Evolutionary conservation across 37 sponge, comb jelly and placozoan species (phyloP).

Genomic region (Lycopodina hypogea): DNA sequence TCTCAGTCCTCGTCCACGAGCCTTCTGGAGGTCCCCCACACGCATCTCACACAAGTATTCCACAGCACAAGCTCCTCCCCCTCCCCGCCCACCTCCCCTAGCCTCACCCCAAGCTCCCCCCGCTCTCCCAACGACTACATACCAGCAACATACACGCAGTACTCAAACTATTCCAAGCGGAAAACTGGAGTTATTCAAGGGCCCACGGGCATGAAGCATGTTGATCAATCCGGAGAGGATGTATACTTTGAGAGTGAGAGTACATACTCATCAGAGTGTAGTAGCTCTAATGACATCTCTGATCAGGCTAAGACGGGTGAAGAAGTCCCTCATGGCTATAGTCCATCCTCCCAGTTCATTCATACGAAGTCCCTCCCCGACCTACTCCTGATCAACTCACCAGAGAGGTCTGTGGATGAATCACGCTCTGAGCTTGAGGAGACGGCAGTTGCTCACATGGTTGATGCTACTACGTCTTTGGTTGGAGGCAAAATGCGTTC

Average conservation of each 20-base stretch:
- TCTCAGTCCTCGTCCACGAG: slow-evolving; percentile 26
- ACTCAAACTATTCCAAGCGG: background rate
- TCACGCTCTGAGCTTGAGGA: background rate
- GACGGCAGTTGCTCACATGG: background rate
- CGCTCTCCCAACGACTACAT: slow-evolving; percentile 41
- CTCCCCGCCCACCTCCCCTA: slow-evolving; percentile 47
- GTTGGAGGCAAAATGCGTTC: background rate
- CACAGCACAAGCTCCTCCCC: slow-evolving; percentile 52
- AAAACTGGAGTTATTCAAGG: background rate
- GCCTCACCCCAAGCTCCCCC: slow-evolving; percentile 55
- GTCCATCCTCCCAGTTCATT: slow-evolving; percentile 50
- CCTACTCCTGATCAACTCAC: slow-evolving; percentile 15
- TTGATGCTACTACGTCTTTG: background rate
- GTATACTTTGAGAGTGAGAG: slow-evolving; percentile 17
- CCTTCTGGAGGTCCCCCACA: slow-evolving; percentile 35
- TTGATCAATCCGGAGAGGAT: slow-evolving; percentile 18
- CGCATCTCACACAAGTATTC: slow-evolving; percentile 13
- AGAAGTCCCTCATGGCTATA: slow-evolving; percentile 18
- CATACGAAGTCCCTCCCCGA: slow-evolving; percentile 59
- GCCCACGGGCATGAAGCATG: background rate
- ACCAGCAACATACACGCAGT: background rate
- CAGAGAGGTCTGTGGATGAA: background rate
- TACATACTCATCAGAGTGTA: slow-evolving; percentile 13
- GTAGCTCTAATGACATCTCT: slow-evolving; percentile 56
- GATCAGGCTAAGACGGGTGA: slow-evolving; percentile 9